Base-by-base conservation (phyloP, 2,888 invertebrate species). In the Seira sanloemensis region DNA sequence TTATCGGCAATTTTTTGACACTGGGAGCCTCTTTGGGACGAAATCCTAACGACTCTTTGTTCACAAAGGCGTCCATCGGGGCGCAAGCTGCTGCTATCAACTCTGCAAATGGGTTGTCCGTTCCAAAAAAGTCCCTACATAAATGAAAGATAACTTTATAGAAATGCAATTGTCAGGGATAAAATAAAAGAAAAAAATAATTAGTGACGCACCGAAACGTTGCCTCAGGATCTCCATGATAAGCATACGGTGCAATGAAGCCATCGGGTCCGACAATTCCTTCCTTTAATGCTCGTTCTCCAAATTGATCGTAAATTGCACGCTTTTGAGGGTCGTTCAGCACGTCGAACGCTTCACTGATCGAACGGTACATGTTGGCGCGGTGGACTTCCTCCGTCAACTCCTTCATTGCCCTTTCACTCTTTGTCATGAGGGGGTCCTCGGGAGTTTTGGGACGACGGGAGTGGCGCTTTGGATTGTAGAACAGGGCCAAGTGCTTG, bases 261-360 rank as follows among this genome's bases (percentile, higher is more conserved):
- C 93, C 93, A 74, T 92, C 90, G 0, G 94, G 94, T 1, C 94
- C 93, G 2, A 95, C 94, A 0, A 97, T 94, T 0, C 97, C 97
- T 90, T 93, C 93, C 91, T 96, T 96, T 66, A 97, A 92, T 0
- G 97, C 97, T 90, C 95, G 95, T 91, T 97, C 97, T 0, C 97
- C 97, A 91, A 95, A 97, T 90, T 96, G 96, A 91, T 97, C 97
- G 92, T 95, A 98, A 18, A 97, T 94, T 16, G 96, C 95, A 79
- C 95, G 93, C 84, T 92, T 92, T 85, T 94, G 91, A 62, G 94
- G 93, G 91, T 95, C 92, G 0, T 94, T 91, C 25, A 97, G 92
- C 7, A 96, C 94, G 90, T 96, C 96, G 90, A 94, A 97, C 0
- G 96, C 96, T 92, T 96, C 96, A 27, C 94, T 94, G 73, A 95